A percentile compares a stretch with the other conserved stretches of the same genome.
phyloP scores from a whole-genome alignment of 2,888 invertebrate species.

The Strigamia crassipes region DNA sequence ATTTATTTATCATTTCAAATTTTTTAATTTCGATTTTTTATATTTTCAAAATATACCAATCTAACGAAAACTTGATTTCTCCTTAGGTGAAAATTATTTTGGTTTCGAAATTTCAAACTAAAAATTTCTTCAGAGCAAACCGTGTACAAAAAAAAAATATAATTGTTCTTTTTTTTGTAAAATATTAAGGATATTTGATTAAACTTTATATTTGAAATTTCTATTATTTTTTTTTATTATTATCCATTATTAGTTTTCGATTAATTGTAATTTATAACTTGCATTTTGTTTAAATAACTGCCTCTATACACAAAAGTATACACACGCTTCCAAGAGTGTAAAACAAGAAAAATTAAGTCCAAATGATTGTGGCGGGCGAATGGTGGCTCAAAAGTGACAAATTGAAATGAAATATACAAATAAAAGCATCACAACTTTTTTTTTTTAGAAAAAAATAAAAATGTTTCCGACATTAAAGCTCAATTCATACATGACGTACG shows the following conservation, averaged over 20 bases:
- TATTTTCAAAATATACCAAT: background rate
- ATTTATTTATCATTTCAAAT: no score
- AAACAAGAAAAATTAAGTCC: background rate
- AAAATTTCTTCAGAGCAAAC: slow-evolving; percentile 14
- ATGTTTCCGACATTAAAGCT: slow-evolving; percentile 13
- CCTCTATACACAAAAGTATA: slow-evolving; percentile 32
- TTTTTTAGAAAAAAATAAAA: background rate
- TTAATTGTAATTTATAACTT: background rate
- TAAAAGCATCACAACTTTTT: background rate
- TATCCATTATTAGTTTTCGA: background rate
- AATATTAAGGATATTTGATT: slow-evolving; percentile 33
- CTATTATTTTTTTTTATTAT: background rate
- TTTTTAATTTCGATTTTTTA: no score
- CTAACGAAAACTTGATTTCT: background rate
- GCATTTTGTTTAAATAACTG: background rate
- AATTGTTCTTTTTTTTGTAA: slow-evolving; percentile 33
- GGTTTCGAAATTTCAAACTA: background rate
- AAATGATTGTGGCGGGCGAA: background rate
- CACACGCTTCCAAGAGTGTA: slow-evolving; percentile 7
- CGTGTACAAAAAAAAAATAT: slow-evolving; percentile 31
- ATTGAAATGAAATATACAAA: background rate
- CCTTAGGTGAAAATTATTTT: background rate
- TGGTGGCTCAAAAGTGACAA: background rate
- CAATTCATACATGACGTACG: slow-evolving; percentile 19
- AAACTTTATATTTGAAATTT: slow-evolving; percentile 36